phyloP scores from a whole-genome alignment of 2,888 invertebrate species.

The Dicycla oo region DNA sequence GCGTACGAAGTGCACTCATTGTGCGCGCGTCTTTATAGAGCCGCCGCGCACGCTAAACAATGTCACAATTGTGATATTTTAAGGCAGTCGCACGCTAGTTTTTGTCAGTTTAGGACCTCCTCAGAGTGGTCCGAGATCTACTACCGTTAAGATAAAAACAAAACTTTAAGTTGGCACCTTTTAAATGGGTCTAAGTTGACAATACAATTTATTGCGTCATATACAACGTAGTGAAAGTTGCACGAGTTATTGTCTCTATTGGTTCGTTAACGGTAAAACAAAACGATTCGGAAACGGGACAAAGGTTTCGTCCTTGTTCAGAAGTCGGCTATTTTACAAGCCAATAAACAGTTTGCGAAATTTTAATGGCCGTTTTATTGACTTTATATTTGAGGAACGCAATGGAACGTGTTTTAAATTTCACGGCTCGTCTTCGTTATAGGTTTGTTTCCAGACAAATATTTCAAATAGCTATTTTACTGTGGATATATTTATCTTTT shows the following conservation, averaged over 20 bases:
- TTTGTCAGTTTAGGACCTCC: conserved; percentile 82
- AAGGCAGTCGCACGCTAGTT: conserved; percentile 80
- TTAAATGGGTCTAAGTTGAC: conserved; percentile 74
- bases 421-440: conserved; percentile 27
- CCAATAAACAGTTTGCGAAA: conserved; percentile 84
- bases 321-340: conserved; percentile 81
- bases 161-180: conserved; percentile 74
- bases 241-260: conserved; percentile 76
- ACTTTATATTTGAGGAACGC: conserved; percentile 66
- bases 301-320: conserved; percentile 80
- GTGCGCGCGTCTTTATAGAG: conserved; percentile 77
- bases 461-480: conserved; percentile 18
- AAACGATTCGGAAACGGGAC: conserved; percentile 74
- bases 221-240: conserved; percentile 89
- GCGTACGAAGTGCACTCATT: conserved; percentile 75
- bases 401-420: conserved; percentile 50
- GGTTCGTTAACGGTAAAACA: conserved; percentile 83
- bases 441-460: conserved; percentile 20
- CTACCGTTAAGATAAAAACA: conserved; percentile 88
- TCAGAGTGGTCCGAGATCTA: conserved; percentile 72
- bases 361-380: conserved; percentile 75
- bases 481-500: not conserved
- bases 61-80: conserved; percentile 79
- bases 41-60: conserved; percentile 75
- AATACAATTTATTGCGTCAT: conserved; percentile 86